phyloP scores from a whole-genome alignment of 2,888 invertebrate species.

The Syrphus vitripennis region DNA sequence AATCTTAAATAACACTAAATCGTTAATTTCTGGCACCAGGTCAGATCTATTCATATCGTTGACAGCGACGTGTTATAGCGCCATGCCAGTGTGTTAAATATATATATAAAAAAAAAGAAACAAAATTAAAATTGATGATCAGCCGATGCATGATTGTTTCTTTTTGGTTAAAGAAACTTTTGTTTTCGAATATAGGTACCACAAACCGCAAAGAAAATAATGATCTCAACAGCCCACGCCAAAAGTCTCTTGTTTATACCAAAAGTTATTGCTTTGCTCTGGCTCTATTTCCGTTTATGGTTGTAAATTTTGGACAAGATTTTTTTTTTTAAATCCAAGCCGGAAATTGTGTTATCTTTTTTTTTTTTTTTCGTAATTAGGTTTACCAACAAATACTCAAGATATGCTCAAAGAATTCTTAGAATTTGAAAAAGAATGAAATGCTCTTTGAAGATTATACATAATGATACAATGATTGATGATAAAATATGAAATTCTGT shows the following conservation, averaged over 20 bases:
- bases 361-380: not conserved
- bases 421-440: not conserved
- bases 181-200: conserved; percentile 4
- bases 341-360: conserved; percentile 40
- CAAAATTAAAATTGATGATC: conserved; percentile 36
- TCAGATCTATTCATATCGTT: conserved; percentile 45
- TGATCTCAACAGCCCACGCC: conserved; percentile 46
- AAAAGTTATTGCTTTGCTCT: conserved; percentile 17
- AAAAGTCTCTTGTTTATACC: conserved; percentile 34
- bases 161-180: conserved; percentile 46
- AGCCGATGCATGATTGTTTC: conserved; percentile 53
- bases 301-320: conserved; percentile 12
- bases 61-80: conserved; percentile 59
- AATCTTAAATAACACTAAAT: conserved; percentile 59
- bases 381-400: not conserved
- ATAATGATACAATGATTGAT: not conserved
- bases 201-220: conserved; percentile 52
- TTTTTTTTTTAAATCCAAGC: conserved; percentile 30
- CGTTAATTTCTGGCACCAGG: conserved; percentile 30
- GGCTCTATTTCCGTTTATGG: conserved; percentile 43
- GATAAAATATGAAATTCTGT: conserved; percentile 11
- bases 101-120: not conserved
- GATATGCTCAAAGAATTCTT: conserved; percentile 16
- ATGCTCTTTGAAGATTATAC: not conserved
- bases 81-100: conserved; percentile 10